phyloP scores from a whole-genome alignment of 2,888 invertebrate species.

The Eupithecia inturbata region DNA sequence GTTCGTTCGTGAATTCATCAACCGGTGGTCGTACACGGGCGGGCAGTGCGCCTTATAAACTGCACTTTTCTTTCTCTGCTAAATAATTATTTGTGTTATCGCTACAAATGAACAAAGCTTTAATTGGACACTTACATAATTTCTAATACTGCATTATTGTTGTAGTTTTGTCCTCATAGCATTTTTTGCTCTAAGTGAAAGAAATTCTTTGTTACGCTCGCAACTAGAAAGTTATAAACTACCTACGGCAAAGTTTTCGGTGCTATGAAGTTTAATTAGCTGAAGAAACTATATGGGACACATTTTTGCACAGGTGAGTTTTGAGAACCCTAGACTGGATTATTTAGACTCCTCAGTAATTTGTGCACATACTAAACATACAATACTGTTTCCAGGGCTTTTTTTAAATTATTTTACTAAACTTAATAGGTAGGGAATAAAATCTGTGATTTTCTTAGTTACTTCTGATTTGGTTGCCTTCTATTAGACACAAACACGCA shows the following conservation, averaged over 20 bases:
- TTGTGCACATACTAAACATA: background rate
- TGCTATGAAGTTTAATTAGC: slow-evolving; percentile 34
- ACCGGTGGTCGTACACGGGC: slow-evolving; percentile 7
- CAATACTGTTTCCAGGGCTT: background rate
- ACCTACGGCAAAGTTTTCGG: slow-evolving; percentile 24
- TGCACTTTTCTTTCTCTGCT: slow-evolving; percentile 27
- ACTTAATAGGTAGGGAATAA: background rate
- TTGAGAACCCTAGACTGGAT: background rate
- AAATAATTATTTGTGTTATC: slow-evolving; percentile 9
- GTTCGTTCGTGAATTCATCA: background rate
- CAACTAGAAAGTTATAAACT: slow-evolving; percentile 37
- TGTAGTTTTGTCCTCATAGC: background rate
- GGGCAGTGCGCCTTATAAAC: slow-evolving; percentile 20
- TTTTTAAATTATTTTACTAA: background rate
- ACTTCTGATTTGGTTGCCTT: background rate
- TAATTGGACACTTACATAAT: slow-evolving; percentile 4
- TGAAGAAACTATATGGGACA: slow-evolving; percentile 57
- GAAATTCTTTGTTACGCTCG: slow-evolving; percentile 35
- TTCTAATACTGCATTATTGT: background rate
- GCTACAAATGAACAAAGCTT: background rate
- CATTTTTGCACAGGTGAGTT: slow-evolving; percentile 54
- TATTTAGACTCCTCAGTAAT: background rate
- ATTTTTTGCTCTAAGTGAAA: slow-evolving; percentile 34
- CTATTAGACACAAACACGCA: background rate
- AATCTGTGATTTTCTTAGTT: background rate